These are phyloP conservation scores for Hipparchia semele DNA, from an alignment of 2,888 invertebrate genomes.

Conservation along the genomic window DNA sequence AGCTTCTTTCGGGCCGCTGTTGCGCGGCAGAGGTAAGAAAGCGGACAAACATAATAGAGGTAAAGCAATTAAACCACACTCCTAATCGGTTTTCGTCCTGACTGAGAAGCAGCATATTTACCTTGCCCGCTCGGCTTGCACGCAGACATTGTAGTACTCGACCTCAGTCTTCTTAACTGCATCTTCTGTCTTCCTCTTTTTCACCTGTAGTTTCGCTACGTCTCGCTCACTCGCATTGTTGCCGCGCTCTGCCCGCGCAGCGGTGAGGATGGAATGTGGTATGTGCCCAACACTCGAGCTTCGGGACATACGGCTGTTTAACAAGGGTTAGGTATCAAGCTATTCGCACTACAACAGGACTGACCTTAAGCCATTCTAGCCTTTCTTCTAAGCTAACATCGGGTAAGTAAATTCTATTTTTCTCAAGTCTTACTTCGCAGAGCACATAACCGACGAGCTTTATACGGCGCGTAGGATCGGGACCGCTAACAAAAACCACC, in stretches of 20 bases:
- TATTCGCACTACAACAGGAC: not conserved
- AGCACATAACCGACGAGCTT: too few species aligned
- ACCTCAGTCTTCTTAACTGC: constrained; percentile 95
- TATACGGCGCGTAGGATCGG: too few species aligned
- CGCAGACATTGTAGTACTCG: constrained; percentile 95
- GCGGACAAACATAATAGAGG: too few species aligned
- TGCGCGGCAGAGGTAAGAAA: too few species aligned
- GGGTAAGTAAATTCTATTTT: too few species aligned
- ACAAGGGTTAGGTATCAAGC: not conserved
- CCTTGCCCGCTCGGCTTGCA: constrained; percentile 94
- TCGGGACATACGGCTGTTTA: constrained; percentile 71
- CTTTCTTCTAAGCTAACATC: not conserved
- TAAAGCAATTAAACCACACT: too few species aligned
- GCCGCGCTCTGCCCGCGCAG: constrained; percentile 69
- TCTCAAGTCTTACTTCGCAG: too few species aligned
- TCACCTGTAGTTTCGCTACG: constrained; percentile 91
- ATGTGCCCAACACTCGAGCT: constrained; percentile 83
- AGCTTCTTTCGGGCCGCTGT: too few species aligned
- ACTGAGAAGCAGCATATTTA: constrained; percentile 55
- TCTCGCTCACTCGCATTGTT: constrained; percentile 81
- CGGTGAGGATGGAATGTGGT: constrained; percentile 78
- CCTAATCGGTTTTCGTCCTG: too few species aligned
- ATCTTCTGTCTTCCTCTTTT: constrained; percentile 95
- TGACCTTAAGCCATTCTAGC: not conserved
- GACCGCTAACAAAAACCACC: too few species aligned